Conservation (phyloP, 2,113 vertebrate species). For the Emydocephalus ijimae region DNA sequence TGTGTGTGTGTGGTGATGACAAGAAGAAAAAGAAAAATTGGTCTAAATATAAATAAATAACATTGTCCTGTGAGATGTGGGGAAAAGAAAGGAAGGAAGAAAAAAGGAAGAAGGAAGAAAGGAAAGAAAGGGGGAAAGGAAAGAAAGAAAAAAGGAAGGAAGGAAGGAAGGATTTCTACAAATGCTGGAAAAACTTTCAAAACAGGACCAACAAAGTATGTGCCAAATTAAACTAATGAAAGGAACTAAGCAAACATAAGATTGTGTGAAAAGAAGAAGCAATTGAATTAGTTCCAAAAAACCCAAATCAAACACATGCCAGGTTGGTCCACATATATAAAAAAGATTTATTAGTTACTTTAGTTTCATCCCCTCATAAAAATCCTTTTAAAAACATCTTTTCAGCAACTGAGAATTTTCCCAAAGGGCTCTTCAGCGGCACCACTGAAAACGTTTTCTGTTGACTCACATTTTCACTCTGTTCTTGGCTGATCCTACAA, state of each 20-base stretch:
- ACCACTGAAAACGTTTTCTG: not conserved
- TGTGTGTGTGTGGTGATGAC: too few relatives aligned
- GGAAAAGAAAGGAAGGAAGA: not conserved
- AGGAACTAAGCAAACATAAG: not conserved
- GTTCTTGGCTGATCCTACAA: conserved; percentile 42
- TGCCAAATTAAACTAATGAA: not conserved
- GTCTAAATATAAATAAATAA: not conserved
- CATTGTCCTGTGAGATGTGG: not conserved
- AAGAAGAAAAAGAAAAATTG: not conserved
- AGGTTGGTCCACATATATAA: conserved; percentile 18
- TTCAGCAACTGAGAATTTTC: conserved; percentile 5
- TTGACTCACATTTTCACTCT: not conserved
- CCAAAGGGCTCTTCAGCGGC: not conserved
- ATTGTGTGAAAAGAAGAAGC: not conserved
- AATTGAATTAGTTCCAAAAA: not conserved
- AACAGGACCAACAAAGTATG: not conserved
- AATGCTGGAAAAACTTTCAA: conserved; percentile 22
- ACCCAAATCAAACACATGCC: not conserved
- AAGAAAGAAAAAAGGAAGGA: not conserved
- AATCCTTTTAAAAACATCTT: conserved; percentile 19
- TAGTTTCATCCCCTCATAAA: not conserved
- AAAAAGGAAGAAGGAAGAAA: not conserved
- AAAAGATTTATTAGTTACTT: not conserved
- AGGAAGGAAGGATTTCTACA: not conserved
- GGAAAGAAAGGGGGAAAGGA: too few relatives aligned